Evolutionary conservation across 2,797 vertebrate genomes (phyloP).

Genomic region (Sternarchorhynchus goeldii): DNA sequence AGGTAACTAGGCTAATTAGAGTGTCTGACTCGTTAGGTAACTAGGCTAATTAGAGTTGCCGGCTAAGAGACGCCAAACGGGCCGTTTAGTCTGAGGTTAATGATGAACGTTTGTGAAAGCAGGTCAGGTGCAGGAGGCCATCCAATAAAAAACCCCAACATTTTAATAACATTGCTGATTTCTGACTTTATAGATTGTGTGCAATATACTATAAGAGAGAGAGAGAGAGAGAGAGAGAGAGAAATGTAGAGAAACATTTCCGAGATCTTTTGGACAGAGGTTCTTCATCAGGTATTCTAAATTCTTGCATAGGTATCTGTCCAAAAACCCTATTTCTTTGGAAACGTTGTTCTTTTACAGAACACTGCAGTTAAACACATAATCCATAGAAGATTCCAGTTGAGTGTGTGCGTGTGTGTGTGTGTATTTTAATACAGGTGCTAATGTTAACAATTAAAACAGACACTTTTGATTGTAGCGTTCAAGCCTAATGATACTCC

Average conservation of each 20-base stretch:
- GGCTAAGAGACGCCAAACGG: conserved; percentile 36
- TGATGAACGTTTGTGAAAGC: conserved; percentile 40
- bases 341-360: too few species aligned
- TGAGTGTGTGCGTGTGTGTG: too few species aligned
- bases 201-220: too few species aligned
- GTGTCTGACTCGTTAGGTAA: conserved; percentile 19
- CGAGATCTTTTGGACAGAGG: too few species aligned
- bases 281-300: too few species aligned
- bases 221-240: neutral
- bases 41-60: conserved; percentile 52
- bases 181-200: too few species aligned
- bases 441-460: neutral
- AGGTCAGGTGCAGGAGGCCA: conserved; percentile 18
- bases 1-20: conserved; percentile 11
- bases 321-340: too few species aligned
- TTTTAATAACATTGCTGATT: too few species aligned
- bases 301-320: too few species aligned
- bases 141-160: too few species aligned
- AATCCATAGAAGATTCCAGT: too few species aligned
- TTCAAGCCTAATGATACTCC: neutral
- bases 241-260: neutral
- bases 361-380: too few species aligned
- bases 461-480: neutral
- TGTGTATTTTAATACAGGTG: neutral
- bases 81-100: conserved; percentile 45